Conservation (phyloP, 2,797 vertebrate species). For the Thaleichthys pacificus region DNA sequence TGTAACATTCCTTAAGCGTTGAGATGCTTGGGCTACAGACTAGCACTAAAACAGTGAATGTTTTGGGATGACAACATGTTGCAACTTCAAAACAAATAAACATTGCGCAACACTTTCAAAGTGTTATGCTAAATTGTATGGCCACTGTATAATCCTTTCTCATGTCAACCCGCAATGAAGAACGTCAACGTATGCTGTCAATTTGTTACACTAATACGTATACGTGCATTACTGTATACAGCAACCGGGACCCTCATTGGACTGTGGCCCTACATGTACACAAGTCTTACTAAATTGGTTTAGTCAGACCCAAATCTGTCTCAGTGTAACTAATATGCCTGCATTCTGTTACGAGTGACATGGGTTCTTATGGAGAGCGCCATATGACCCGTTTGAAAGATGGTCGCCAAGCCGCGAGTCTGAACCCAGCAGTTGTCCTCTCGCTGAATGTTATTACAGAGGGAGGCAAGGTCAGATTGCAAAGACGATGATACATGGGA, state of each 20-base stretch:
- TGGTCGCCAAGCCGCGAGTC: slow-evolving; percentile 79
- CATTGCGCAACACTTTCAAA: not conserved
- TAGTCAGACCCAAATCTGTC: slow-evolving; percentile 63
- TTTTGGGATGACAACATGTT: not conserved
- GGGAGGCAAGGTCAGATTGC: slow-evolving; percentile 89
- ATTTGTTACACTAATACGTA: not conserved
- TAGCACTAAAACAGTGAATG: not conserved
- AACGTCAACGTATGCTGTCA: not conserved
- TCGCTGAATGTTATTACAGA: slow-evolving; percentile 91
- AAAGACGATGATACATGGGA: slow-evolving; percentile 91
- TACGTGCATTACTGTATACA: not conserved
- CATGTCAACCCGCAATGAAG: not conserved
- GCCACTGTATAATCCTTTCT: too few species aligned
- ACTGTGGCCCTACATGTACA: slow-evolving; percentile 34
- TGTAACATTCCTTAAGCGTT: too few species aligned
- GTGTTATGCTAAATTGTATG: not conserved
- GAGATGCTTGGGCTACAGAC: too few species aligned
- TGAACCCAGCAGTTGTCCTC: slow-evolving; percentile 85
- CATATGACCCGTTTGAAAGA: slow-evolving; percentile 82
- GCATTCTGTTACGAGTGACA: slow-evolving; percentile 72
- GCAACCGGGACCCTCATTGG: not conserved
- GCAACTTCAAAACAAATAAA: not conserved
- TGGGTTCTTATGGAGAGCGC: slow-evolving; percentile 72
- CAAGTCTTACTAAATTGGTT: slow-evolving; percentile 59
- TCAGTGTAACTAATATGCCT: slow-evolving; percentile 74